Percentiles rank a stretch among this genome's conserved stretches.
Conservation (phyloP, 2,113 vertebrate genomes). For the Ursus arctos region DNA sequence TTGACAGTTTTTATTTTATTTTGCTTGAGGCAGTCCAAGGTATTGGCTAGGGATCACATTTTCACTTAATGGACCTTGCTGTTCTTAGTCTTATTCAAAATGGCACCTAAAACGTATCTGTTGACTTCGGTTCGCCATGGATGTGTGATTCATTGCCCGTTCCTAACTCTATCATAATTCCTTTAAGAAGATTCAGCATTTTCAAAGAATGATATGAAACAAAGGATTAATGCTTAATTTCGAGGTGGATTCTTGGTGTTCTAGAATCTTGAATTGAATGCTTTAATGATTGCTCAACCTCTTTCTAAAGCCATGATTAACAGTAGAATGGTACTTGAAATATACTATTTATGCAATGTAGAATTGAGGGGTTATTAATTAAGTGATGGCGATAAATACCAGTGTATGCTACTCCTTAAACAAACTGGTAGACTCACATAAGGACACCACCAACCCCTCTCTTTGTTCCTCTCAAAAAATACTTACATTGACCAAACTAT, state of each 20-base stretch:
- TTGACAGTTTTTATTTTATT: not conserved
- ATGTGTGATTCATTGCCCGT: not conserved
- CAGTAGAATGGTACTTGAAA: slow-evolving; percentile 12
- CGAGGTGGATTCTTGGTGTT: not conserved
- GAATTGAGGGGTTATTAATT: not conserved
- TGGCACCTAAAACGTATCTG: slow-evolving; percentile 55
- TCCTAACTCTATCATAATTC: not conserved
- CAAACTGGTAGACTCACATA: not conserved
- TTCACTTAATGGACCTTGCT: slow-evolving; percentile 28
- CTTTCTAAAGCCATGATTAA: not conserved
- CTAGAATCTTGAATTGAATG: not conserved
- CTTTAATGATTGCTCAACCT: not conserved
- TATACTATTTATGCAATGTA: not conserved
- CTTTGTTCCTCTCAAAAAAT: not conserved
- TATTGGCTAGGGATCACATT: not conserved
- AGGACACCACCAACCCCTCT: not conserved
- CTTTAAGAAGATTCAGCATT: not conserved
- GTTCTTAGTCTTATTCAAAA: slow-evolving; percentile 55
- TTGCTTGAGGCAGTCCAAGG: not conserved
- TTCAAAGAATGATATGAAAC: not conserved
- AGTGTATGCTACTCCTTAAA: not conserved
- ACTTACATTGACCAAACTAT: not conserved
- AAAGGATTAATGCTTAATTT: not conserved
- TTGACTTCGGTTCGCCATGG: not conserved
- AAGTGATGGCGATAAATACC: not conserved